phyloP scores from a whole-genome alignment of 2,888 invertebrate species.

The Pterostichus niger region DNA sequence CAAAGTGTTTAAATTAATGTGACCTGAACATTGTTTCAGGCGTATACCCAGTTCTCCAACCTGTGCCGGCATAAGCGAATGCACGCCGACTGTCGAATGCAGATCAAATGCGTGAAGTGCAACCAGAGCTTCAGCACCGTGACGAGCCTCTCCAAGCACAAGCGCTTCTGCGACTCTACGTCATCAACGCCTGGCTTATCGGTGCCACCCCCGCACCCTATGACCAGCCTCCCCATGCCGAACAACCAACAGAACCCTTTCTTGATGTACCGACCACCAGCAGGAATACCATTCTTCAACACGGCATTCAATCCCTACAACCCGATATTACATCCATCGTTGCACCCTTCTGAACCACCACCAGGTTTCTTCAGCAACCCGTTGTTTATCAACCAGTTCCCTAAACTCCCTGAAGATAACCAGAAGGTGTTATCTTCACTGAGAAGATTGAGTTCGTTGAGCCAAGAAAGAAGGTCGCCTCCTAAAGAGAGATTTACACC shows the following conservation, averaged over 20 bases:
- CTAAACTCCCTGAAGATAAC: slow-evolving; percentile 76
- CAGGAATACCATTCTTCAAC: slow-evolving; percentile 82
- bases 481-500: slow-evolving; percentile 80
- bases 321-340: slow-evolving; percentile 77
- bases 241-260: slow-evolving; percentile 79
- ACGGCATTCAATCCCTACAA: slow-evolving; percentile 79
- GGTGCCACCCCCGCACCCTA: slow-evolving; percentile 72
- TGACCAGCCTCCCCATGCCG: slow-evolving; percentile 73
- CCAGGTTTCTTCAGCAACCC: slow-evolving; percentile 82
- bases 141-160: slow-evolving; percentile 96
- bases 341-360: slow-evolving; percentile 78
- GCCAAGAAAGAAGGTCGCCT: slow-evolving; percentile 72
- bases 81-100: slow-evolving; percentile 97
- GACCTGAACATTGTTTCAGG: slow-evolving; percentile 78
- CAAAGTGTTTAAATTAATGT: slow-evolving; percentile 59
- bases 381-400: slow-evolving; percentile 81
- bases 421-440: slow-evolving; percentile 79
- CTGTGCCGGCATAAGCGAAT: slow-evolving; percentile 99
- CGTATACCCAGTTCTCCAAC: slow-evolving; percentile 99
- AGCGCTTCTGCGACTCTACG: slow-evolving; percentile 95
- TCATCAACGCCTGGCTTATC: slow-evolving; percentile 76
- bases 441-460: slow-evolving; percentile 70
- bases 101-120: slow-evolving; percentile 96
- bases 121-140: slow-evolving; percentile 95
- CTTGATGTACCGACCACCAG: slow-evolving; percentile 85